Percentiles rank a stretch among this genome's conserved stretches.
phyloP scores from a whole-genome alignment of 2,113 vertebrate genomes.

The Baryphthengus martii region DNA sequence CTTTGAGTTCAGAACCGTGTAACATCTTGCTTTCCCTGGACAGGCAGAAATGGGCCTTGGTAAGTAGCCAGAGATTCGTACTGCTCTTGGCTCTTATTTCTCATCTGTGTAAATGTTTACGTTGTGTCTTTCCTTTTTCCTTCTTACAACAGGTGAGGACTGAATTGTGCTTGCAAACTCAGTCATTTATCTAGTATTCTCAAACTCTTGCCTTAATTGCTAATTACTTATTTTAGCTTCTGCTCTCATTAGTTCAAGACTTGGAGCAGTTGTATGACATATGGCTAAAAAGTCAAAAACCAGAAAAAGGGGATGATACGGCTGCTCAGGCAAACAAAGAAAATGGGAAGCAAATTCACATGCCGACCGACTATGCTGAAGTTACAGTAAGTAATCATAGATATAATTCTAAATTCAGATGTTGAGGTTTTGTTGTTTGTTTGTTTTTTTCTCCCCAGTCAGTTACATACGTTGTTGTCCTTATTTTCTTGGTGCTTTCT shows the following conservation, averaged over 20 bases:
- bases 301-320: slow-evolving; percentile 84
- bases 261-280: slow-evolving; percentile 96
- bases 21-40: neutral
- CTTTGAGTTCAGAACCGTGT: neutral
- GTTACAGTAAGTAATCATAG: slow-evolving; percentile 81
- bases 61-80: neutral
- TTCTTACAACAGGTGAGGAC: neutral
- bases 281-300: slow-evolving; percentile 92
- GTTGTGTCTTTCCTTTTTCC: neutral
- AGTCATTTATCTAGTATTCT: slow-evolving; percentile 10
- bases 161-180: slow-evolving; percentile 5
- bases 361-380: slow-evolving; percentile 97
- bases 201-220: slow-evolving; percentile 34
- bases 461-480: neutral
- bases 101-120: neutral
- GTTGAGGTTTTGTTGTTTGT: neutral
- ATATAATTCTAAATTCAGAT: neutral
- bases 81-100: neutral
- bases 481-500: neutral
- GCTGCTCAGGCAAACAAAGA: slow-evolving; percentile 78
- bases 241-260: slow-evolving; percentile 87
- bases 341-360: slow-evolving; percentile 95
- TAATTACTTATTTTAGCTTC: slow-evolving; percentile 62
- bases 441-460: neutral
- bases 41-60: neutral